Conservation (phyloP, 2,113 vertebrate species). For the Nyctibius bracteatus region DNA sequence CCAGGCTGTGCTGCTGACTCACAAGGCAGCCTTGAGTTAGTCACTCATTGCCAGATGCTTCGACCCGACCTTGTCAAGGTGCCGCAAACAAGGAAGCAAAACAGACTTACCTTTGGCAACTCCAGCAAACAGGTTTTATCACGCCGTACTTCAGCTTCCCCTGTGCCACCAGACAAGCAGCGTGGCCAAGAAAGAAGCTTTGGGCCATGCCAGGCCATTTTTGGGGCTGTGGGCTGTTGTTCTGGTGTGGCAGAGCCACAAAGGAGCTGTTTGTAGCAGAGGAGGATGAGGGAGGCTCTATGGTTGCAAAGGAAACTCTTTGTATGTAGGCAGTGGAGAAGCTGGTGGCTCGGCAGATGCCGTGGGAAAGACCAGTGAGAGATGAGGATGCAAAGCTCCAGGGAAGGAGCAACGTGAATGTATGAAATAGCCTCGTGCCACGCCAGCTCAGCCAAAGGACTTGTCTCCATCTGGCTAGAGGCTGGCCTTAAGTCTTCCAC, state of each 20-base stretch:
- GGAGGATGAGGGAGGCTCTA: not conserved
- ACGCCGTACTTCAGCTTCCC: not conserved
- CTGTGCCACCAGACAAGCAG: not conserved
- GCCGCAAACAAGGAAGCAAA: conserved; percentile 38
- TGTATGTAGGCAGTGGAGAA: not conserved
- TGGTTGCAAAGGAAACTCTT: not conserved
- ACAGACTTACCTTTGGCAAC: conserved; percentile 30
- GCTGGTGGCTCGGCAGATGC: not conserved
- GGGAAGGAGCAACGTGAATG: rapidly evolving
- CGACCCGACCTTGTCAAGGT: conserved; percentile 44
- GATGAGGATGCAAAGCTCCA: not conserved
- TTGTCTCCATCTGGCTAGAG: not conserved
- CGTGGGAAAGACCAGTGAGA: not conserved
- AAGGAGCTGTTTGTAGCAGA: not conserved
- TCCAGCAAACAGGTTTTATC: conserved; percentile 21
- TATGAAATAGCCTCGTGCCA: not conserved
- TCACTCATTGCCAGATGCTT: conserved; percentile 35
- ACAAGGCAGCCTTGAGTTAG: not conserved
- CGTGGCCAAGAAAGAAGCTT: not conserved
- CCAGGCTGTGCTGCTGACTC: conserved; percentile 38
- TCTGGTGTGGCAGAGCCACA: rapidly evolving
- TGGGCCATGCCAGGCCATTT: not conserved
- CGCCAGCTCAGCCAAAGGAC: not conserved
- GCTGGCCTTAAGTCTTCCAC: not conserved
- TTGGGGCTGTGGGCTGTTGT: not conserved